Base-by-base conservation (phyloP, 2,797 vertebrate genomes). In the Pseudotriccus pelzelni region DNA sequence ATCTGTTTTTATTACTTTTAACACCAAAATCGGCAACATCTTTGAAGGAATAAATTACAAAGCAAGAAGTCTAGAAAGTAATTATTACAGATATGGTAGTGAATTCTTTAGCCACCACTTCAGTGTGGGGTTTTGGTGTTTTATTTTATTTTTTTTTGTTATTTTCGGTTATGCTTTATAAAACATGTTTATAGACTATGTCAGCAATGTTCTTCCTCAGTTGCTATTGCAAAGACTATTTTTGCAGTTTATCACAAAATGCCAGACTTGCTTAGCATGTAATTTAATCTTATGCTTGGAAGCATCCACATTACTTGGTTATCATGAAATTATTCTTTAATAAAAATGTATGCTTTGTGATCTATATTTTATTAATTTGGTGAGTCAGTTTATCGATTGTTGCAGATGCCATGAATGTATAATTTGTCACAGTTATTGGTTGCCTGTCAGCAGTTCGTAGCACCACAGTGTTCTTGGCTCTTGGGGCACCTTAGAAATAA, bases 231-330 rank as follows among this genome's bases (percentile, higher is more conserved):
- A 94, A 92, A 95, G 90, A 69, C 96, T 73, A 39, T 93, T 93
- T 96, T 94, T 32, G 6, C 94, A 91, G 94, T 98, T 97, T 98
- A 98, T 98, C 98, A 97, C 96, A 72, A 96, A 96, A 94, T 79
- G 96, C 96, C 97, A 97, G 94, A 94, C 97, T 97, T 97, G 93
- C 96, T 96, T 96, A 95, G 97, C 96, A 97, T 96, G 96, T 97
- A 96, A 97, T 97, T 97, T 97, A 97, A 97, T 97, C 97, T 96
- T 97, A 93, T 97, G 97, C 97, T 97, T 97, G 96, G 97, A 96
- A 97, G 97, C 94, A 77, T 95, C 94, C 95, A 43, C 93, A 91
- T 97, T 97, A 96, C 93, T 95, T 96, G 88, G 96, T 97, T 97
- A 98, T 98, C 96, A 53, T 16, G 63, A 84, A 97, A 96, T 97